Evolutionary conservation across 2,113 vertebrate genomes (phyloP).

Genomic region (Neolamprologus sp.): DNA sequence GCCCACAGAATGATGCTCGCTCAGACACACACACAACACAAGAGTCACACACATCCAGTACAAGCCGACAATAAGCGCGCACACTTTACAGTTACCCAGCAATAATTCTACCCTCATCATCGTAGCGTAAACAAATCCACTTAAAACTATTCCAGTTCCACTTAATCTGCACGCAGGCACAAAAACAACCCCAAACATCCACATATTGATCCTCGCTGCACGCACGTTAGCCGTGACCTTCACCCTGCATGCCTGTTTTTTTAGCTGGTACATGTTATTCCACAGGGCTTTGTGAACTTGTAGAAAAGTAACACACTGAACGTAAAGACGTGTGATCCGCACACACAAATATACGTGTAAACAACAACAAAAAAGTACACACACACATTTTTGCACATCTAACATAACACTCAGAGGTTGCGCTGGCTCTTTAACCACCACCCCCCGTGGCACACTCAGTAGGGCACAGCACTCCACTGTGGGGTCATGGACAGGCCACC

Average conservation of each 20-base stretch:
- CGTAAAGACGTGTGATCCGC: not conserved
- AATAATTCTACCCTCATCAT: constrained; percentile 28
- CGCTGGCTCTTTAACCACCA: constrained; percentile 23
- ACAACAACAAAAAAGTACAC: not conserved
- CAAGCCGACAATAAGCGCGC: not conserved
- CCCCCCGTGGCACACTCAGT: constrained; percentile 36
- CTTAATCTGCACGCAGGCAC: not conserved
- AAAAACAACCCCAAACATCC: not conserved
- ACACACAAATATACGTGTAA: not conserved
- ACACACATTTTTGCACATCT: not conserved
- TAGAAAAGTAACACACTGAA: not conserved
- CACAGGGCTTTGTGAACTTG: constrained; percentile 22
- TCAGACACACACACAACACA: not conserved
- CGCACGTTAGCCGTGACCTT: constrained; percentile 1
- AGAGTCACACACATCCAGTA: not conserved
- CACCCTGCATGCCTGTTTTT: not conserved
- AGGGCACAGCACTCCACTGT: constrained; percentile 36
- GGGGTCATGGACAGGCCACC: constrained; percentile 66
- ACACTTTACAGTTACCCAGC: not conserved
- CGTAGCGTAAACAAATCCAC: constrained; percentile 19
- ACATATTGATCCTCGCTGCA: not conserved
- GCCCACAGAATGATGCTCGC: constrained; percentile 31
- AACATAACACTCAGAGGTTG: constrained; percentile 39
- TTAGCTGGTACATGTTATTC: constrained; percentile 6
- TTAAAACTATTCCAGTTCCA: constrained; percentile 15